Percentiles rank a stretch among this genome's conserved stretches.
Conservation (phyloP, 2,888 invertebrate genomes). For the Dusona sp. region DNA sequence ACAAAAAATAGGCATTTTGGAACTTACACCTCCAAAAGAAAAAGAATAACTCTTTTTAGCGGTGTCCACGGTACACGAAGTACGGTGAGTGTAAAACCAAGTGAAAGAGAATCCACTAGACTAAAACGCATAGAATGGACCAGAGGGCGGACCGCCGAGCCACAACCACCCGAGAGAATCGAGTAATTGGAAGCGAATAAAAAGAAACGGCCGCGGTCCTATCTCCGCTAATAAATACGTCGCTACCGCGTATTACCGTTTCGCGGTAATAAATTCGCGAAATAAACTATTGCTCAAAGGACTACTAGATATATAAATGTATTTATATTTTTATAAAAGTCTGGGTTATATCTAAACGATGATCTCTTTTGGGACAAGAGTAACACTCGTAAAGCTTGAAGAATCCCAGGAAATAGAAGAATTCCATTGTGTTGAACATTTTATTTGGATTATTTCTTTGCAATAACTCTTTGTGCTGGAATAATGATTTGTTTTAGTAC, state of each 20-base stretch:
- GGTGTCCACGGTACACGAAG: slow-evolving; percentile 44
- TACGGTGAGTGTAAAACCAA: slow-evolving; percentile 42
- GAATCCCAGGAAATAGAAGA: slow-evolving; percentile 43
- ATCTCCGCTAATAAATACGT: slow-evolving; percentile 81
- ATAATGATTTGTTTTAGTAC: neutral
- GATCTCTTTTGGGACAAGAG: slow-evolving; percentile 53
- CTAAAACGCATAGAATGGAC: slow-evolving; percentile 33
- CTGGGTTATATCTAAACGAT: slow-evolving; percentile 63
- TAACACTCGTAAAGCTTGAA: slow-evolving; percentile 19
- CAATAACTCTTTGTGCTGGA: neutral
- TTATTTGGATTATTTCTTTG: neutral
- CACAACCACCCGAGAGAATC: slow-evolving; percentile 38
- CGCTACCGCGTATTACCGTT: slow-evolving; percentile 79
- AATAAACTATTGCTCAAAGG: slow-evolving; percentile 75
- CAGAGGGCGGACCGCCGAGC: slow-evolving; percentile 28
- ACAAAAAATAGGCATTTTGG: too few relatives aligned
- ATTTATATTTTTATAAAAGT: slow-evolving; percentile 13
- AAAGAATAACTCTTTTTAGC: neutral
- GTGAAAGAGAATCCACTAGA: slow-evolving; percentile 38
- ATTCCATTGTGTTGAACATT: slow-evolving; percentile 30
- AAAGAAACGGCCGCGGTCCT: slow-evolving; percentile 74
- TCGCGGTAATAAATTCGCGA: slow-evolving; percentile 77
- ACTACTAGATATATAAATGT: neutral
- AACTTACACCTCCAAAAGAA: neutral
- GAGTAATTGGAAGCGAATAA: slow-evolving; percentile 79